These are phyloP conservation scores for Drosophila percnosoma DNA, from an alignment of 2,888 invertebrate species.

Conservation along the genomic window DNA sequence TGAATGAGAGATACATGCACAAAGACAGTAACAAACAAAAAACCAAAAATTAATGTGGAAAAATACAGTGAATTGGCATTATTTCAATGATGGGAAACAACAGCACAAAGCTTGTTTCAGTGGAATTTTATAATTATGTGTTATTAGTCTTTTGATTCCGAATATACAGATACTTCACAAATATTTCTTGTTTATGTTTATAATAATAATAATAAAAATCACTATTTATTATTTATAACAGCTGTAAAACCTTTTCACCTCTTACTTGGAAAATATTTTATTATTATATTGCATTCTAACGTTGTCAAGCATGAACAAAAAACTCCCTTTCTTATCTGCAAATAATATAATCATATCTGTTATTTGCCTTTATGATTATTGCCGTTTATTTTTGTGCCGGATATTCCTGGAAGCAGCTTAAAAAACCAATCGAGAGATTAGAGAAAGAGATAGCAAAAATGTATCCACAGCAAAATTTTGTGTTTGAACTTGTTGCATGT, in stretches of 20 bases:
- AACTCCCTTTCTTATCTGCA: conserved; percentile 44
- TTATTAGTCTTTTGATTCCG: conserved; percentile 10
- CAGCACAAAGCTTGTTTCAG: conserved; percentile 13
- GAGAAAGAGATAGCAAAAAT: conserved; percentile 27
- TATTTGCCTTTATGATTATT: conserved; percentile 40
- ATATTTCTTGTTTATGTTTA: background rate
- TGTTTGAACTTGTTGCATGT: conserved; percentile 24
- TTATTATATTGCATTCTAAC: conserved; percentile 7
- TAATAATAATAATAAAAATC: background rate
- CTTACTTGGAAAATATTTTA: background rate
- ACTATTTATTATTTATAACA: conserved; percentile 8
- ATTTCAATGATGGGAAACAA: conserved; percentile 20
- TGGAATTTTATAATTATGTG: conserved; percentile 19
- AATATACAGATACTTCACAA: background rate
- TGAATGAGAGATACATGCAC: conserved; percentile 1
- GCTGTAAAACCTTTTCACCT: background rate
- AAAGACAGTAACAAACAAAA: conserved; percentile 20
- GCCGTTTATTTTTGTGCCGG: conserved; percentile 38
- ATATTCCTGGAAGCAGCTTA: conserved; percentile 63
- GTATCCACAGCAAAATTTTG: background rate
- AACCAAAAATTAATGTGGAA: conserved; percentile 2
- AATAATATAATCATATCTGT: conserved; percentile 37
- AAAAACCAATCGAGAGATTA: conserved; percentile 50
- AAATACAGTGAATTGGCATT: conserved; percentile 12
- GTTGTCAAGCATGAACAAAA: conserved; percentile 29